Evolutionary conservation across 1,140 invertebrate species (phyloP), one percentile per base, ranked within the genome.

Genomic region (Drosophila miranda): DNA sequence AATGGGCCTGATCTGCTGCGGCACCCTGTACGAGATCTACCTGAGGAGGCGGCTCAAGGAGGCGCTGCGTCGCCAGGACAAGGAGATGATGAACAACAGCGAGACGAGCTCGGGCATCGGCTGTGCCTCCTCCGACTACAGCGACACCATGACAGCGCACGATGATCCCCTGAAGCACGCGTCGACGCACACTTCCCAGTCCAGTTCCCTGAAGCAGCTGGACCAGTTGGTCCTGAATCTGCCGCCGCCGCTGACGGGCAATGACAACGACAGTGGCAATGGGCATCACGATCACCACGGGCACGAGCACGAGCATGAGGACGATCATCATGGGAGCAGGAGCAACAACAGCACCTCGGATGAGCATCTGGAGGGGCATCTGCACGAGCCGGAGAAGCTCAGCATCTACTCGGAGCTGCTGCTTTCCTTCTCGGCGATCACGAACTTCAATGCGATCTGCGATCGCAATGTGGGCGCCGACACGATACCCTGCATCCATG

Each of bases 401-500:
- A 94, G 92, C 77, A 86, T 95, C 14, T 93, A 93, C 89, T 94
- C 94, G 41, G 95, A 96, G 75, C 89, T 96, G 23, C 80, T 97
- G n/a, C 91, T 97, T 8, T 95, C 95, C 6, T 97, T 97, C 90
- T 96, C 96, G 8, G 92, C 95, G 48, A 93, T 93, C 59, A 93
- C 94, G 26, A 97, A 97, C 81, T 91, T 96, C 75, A 93, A 93
- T 75, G 94, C 94, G 46, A 96, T 97, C 74, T 95, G 95, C 79
- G 95, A 96, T 88, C 92, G 94, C 60, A 93, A 93, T 6, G 96
- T 96, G 7, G 96, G 96, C 3, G 93, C 94, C 6, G 96, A 97
- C 77, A 96, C 95, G 0, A 95, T 97, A 55, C 94, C 95, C 50
- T 95, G 94, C 6, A 93, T 97, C 38, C 96, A 97, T 75, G 96